Base-by-base conservation (phyloP, 2,888 invertebrate species). In the Acrocyrtus sp. region DNA sequence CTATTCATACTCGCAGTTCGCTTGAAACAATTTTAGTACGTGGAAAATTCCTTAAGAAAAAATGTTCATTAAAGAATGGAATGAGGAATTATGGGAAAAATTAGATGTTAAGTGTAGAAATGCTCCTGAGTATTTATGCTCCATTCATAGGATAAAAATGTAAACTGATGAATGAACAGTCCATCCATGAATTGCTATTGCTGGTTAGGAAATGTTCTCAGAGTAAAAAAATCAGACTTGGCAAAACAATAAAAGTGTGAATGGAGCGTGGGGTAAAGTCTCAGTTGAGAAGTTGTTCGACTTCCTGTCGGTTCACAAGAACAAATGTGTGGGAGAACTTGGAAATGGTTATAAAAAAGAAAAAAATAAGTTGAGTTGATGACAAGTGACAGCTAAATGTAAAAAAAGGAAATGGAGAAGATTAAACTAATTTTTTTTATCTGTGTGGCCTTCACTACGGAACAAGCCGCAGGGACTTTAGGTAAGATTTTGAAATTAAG, bases 221-320 rank as follows among this genome's bases (percentile, higher is more conserved):
- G 51, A 21, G 34, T 34, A 65, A 54, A 29, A 34, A 45, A 21
- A 21, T 48, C 29, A 26, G 22, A 26, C 17, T 19, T 51, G 50
- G n/a, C n/a, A n/a, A n/a, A 39, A 53, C 17, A 21, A 54, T 65
- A 65, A 65, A 65, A 54, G n/a, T n/a, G n/a, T n/a, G n/a, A n/a
- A n/a, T n/a, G 27, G 22, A 26, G 12, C 2, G 8, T 15, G 34
- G n/a, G 26, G n/a, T n/a, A 3, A 45, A 15, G 19, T 43, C 6
- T 22, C 5, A 8, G 8, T 15, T 50, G 26, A 66, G 48, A 57
- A 41, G n/a, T 5, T 39, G 54, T 47, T 66, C 19, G 15, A 53
- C 57, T 66, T 66, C 66, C 57, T 66, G 66, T 57, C 48, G 57
- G 66, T 34, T 8, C 34, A 34, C n/a, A n/a, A n/a, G n/a, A n/a